Evolutionary conservation across 2,113 vertebrate species (phyloP), one percentile per base, ranked within the genome.

Genomic region (Fulmarus glacialis): DNA sequence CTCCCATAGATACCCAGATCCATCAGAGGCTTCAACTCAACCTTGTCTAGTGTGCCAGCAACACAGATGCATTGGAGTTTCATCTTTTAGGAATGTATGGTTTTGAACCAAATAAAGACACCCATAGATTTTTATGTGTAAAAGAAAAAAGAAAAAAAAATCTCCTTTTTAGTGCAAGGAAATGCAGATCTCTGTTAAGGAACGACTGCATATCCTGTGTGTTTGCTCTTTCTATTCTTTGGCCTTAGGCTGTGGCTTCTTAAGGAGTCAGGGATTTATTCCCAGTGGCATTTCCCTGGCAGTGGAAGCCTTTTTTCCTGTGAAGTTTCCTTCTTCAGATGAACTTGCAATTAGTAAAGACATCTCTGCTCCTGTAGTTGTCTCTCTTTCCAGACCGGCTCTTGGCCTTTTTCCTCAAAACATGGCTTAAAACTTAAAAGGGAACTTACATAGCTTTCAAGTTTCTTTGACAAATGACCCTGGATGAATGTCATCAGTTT

Each of bases 151-250:
- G 12, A n/a, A 60, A 60, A 34, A n/a, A 48, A 18, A 22, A 15
- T 3, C 8, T 62, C 2, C 3, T 60, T 70, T 82, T 74, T 38
- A 42, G 19, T 48, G 9, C 30, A 85, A 66, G 22, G 16, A 93
- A 91, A 50, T 4, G 0, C 8, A 55, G 47, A n/a, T 48, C 32
- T 72, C 15, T 18, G 30, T 72, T 89, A 82, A 38, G 32, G 13
- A 68, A 45, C 2, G 9, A 50, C 38, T 24, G 29, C 11, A 12
- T n/a, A 15, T 32, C 15, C 2, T 21, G 12, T 1, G 0, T 42
- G 12, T 63, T 27, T 85, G 13, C 27, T 42, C 21, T 53, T 91
- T 53, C 22, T 89, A 4, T 53, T 94, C 45, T 81, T 81, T 81
- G 55, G 27, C 68, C 60, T 78, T 78, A 74, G 50, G n/a, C 74